A percentile compares a stretch with the other conserved stretches of the same genome.
These are phyloP conservation scores for Heteropelma amictum DNA, from an alignment of 2,888 invertebrate genomes.

Conservation along the genomic window DNA sequence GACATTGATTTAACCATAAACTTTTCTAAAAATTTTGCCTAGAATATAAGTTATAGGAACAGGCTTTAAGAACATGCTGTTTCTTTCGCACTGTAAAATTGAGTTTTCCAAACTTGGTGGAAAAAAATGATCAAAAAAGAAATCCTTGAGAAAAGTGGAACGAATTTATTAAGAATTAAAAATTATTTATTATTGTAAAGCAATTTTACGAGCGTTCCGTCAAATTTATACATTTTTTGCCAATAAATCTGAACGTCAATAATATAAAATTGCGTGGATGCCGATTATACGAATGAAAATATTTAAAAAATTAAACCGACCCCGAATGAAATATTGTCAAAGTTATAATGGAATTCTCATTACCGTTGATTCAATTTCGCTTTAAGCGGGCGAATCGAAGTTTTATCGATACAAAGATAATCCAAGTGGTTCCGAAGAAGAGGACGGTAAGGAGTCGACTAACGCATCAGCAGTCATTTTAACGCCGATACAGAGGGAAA, in stretches of 20 bases:
- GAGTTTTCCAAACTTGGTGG: no score
- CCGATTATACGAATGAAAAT: no score
- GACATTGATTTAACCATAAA: neutral
- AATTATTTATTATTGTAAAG: neutral
- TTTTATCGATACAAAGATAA: slow-evolving; percentile 79
- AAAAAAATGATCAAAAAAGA: neutral
- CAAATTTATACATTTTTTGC: neutral
- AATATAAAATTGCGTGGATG: no score
- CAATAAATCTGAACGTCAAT: neutral
- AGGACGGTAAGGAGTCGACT: slow-evolving; percentile 61
- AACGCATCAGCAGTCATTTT: neutral
- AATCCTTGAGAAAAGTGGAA: neutral
- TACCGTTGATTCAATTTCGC: neutral
- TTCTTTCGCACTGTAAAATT: no score
- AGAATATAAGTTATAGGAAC: no score
- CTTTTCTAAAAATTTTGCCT: no score
- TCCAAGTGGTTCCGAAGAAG: slow-evolving; percentile 77
- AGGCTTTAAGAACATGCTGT: no score
- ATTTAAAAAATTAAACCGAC: no score
- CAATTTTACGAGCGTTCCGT: neutral
- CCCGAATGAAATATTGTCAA: no score
- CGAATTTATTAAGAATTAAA: neutral
- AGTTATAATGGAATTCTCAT: no score
- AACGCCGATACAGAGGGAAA: slow-evolving; percentile 35
- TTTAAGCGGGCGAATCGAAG: slow-evolving; percentile 73